Evolutionary conservation across 1,140 invertebrate species (phyloP), one percentile per base, ranked within the genome.

Genomic region (Mycetomoellerius zeteki): DNA sequence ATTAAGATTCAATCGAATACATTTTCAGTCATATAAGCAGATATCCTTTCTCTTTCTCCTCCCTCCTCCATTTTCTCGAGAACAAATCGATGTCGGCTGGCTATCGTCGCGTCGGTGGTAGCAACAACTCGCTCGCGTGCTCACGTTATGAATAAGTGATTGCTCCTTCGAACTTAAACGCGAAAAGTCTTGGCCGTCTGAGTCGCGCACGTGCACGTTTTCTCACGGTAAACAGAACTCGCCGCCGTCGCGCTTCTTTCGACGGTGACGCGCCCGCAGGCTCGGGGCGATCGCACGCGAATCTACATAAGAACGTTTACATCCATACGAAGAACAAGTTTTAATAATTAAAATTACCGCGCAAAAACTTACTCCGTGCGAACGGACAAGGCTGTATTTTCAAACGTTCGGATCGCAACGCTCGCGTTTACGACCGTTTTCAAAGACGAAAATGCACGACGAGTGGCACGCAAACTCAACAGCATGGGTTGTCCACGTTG

Each of bases 101-200:
- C 56, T 67, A 77, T 75, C 43, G 58, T 60, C 43, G 62, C 56
- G 33, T 37, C 24, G 56, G 62, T 52, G 27, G 43, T 56, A 73
- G 69, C 52, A 90, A 86, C 87, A 89, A 90, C 87, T 85, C 47
- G 73, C 73, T 54, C 50, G 72, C 72, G 72, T 89, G 72, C 54
- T 72, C 64, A 37, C 64, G 65, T 58, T 78, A 90, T 90, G 89
- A 90, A 90, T 90, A 89, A 90, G 60, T 89, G 88, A 90, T 89
- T 54, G 50, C 65, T 56, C 60, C 60, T 77, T 87, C 85, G 89
- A 89, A 87, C 88, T 81, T 65, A 52, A 73, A 89, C 62, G 72
- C 65, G 76, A 86, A 89, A 86, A 90, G 88, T 90, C 72, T 89
- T 78, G 76, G 81, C 58, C 65, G 77, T 72, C 56, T 21, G 76